Base-by-base conservation (phyloP, 2,888 invertebrate genomes). In the Leucophora obtusa region DNA sequence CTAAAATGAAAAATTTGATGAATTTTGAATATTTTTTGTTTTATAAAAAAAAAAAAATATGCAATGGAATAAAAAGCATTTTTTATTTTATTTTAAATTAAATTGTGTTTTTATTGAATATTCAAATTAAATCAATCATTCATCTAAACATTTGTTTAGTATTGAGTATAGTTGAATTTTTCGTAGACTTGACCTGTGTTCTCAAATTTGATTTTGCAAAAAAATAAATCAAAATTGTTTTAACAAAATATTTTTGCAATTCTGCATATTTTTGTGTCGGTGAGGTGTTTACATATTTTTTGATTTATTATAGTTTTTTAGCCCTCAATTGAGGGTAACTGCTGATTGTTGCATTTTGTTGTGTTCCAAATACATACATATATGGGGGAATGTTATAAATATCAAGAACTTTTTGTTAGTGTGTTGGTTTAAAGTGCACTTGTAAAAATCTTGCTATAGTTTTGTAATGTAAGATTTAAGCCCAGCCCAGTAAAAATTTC, bases 341-440 rank as follows among this genome's bases (percentile, higher is more conserved):
- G 75, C 80, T 80, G 71, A 80, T 58, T 80, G 54, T 72, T 68
- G 75, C 71, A 80, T 50, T 66, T 80, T 80, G 28, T 58, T 28
- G 28, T 43, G 60, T 50, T 71, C 77, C n/a, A 71, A 71, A 77
- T 71, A 60, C 18, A 28, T 71, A 21, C 21, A 2, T 21, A 21
- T n/a, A n/a, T n/a, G 54, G 68, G 18, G 47, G 35, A 68, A 50
- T 56, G 62, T 68, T 17, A 62, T 28, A 28, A 3, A 28, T 59
- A 65, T 24, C 17, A 7, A 6, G 9, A 73, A 9, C 43, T 4
- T 28, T 28, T 56, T 72, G 51, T 65, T 50, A 38, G 10, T 11
- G 1, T 58, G 11, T 28, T 60, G 18, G 63, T 35, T 18, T 28
- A 14, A 14, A 50, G 24, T 65, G 38, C 65, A 65, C 65, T 24